phyloP scores from a whole-genome alignment of 2,113 vertebrate species.

The Polyodon spathula region DNA sequence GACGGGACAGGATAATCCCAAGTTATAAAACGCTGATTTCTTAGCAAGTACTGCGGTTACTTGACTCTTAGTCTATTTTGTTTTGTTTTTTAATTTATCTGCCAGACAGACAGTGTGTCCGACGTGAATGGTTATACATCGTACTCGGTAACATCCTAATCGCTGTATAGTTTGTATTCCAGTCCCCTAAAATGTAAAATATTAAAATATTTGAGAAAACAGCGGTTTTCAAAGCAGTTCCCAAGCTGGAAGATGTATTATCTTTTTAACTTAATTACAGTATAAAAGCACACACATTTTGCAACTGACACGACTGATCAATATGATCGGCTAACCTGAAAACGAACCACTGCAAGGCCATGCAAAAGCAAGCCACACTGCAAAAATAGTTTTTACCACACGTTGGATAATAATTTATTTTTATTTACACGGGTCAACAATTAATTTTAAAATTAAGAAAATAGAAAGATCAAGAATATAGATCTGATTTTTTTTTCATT shows the following conservation, averaged over 20 bases:
- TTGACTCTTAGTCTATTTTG: no score
- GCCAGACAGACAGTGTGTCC: no score
- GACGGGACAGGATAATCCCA: no score
- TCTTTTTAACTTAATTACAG: conserved; percentile 8
- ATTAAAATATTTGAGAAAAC: no score
- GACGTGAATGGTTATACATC: no score
- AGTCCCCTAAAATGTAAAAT: no score
- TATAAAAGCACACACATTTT: conserved; percentile 27
- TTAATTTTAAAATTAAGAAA: conserved; percentile 18
- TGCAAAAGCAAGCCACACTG: conserved; percentile 29
- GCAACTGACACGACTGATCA: conserved; percentile 46
- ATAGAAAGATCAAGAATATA: conserved; percentile 13
- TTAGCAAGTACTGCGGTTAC: no score
- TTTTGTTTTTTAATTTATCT: no score
- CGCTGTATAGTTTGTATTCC: no score
- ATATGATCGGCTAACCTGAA: conserved; percentile 49
- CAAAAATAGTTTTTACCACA: background rate
- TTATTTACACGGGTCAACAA: conserved; percentile 19
- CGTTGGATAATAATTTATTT: background rate
- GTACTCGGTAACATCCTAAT: no score
- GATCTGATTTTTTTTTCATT: conserved; percentile 5
- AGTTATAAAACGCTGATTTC: no score
- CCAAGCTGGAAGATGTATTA: background rate
- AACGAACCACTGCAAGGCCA: conserved; percentile 35
- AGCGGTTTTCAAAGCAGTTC: background rate